These are phyloP conservation scores for Empis livida DNA, from an alignment of 2,888 invertebrate species.

Conservation along the genomic window DNA sequence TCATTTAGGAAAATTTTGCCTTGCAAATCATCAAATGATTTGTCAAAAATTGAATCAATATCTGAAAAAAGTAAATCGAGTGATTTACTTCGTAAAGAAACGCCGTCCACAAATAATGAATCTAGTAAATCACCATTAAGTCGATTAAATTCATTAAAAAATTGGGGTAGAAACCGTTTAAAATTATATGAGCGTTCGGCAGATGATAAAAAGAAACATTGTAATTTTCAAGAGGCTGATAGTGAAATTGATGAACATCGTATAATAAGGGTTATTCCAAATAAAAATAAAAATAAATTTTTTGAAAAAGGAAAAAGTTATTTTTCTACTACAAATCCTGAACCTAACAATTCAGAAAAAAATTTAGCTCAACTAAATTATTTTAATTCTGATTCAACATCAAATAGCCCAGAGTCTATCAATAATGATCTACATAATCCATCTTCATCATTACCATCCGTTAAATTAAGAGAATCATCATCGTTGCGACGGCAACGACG, in stretches of 20 bases:
- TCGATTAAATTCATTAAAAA: constrained; percentile 62
- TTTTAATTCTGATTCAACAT: background rate
- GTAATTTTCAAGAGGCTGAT: constrained; percentile 36
- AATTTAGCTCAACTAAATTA: background rate
- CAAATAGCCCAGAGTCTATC: constrained; percentile 2
- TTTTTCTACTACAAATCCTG: background rate
- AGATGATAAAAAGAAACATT: constrained; percentile 29
- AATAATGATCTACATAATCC: constrained; percentile 1
- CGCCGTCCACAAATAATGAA: constrained; percentile 34
- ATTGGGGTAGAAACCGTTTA: constrained; percentile 72
- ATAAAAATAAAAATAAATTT: constrained; percentile 4
- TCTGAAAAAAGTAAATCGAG: constrained; percentile 59
- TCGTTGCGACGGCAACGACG: constrained; percentile 56
- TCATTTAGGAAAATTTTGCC: constrained; percentile 1
- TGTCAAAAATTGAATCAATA: constrained; percentile 17
- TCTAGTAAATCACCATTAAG: constrained; percentile 39
- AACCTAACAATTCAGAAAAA: background rate
- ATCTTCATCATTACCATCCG: constrained; percentile 28
- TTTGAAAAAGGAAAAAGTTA: background rate
- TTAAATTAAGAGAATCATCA: constrained; percentile 65
- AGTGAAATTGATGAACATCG: constrained; percentile 15
- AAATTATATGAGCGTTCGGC: constrained; percentile 38
- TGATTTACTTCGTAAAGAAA: constrained; percentile 54
- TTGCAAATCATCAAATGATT: constrained; percentile 3
- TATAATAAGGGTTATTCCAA: background rate